Percentiles rank a stretch among this genome's conserved stretches.
Evolutionary conservation across 2,113 vertebrate species (phyloP).

Genomic region (Oreochromis niloticus): DNA sequence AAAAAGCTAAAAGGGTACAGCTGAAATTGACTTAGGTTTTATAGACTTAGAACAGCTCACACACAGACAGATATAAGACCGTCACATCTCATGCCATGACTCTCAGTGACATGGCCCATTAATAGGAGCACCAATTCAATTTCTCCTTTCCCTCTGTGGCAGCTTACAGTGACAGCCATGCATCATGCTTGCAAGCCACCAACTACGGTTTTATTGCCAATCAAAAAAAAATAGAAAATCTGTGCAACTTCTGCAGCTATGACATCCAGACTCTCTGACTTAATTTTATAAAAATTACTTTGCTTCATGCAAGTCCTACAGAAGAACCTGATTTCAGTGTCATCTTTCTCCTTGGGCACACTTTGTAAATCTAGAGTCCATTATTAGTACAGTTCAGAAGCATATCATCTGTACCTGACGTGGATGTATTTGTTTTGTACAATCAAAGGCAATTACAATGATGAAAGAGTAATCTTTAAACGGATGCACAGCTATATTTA

Average conservation of each 20-base stretch:
- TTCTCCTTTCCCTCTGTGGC: slow-evolving; percentile 19
- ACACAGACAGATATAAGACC: slow-evolving; percentile 6
- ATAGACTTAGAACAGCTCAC: background rate
- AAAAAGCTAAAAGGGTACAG: background rate
- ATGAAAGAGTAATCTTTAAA: background rate
- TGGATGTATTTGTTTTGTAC: background rate
- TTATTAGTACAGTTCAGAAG: background rate
- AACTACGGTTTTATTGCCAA: slow-evolving; percentile 17
- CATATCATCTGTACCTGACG: background rate
- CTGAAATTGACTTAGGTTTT: background rate
- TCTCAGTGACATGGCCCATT: slow-evolving; percentile 30
- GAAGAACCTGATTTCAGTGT: background rate
- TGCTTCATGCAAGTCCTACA: background rate
- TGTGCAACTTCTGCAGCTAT: background rate
- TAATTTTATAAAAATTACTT: slow-evolving; percentile 10
- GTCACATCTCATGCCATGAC: slow-evolving; percentile 21
- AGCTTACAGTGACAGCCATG: slow-evolving; percentile 42
- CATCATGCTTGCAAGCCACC: slow-evolving; percentile 6
- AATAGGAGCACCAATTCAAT: slow-evolving; percentile 41
- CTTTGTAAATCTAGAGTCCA: background rate
- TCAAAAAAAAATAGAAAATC: background rate
- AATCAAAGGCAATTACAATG: background rate
- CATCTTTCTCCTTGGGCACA: background rate
- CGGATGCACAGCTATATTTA: background rate
- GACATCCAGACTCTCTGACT: slow-evolving; percentile 5